Base-by-base conservation (phyloP, 2,888 invertebrate species). In the Arrhopalites spinosus region DNA sequence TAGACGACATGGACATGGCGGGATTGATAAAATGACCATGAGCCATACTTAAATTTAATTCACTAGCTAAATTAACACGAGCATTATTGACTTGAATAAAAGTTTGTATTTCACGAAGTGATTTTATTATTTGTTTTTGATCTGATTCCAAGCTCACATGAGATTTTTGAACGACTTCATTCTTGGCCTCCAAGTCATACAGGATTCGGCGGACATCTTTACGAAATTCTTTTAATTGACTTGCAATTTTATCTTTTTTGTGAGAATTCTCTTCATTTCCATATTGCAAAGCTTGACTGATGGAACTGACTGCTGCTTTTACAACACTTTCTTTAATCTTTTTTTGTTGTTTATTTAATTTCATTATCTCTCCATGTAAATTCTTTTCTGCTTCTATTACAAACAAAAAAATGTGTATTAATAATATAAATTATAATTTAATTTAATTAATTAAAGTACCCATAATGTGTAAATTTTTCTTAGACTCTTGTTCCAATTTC, bases 211-310 rank as follows among this genome's bases (percentile, higher is more conserved):
- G 77, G 1, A 82, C 59, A 29, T 82, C 81, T 67, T 78, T 78
- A n/a, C 80, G 69, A 74, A 82, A 79, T 59, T 81, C 80, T 67
- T 80, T 81, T 2, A 81, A 63, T 43, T 80, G 78, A 17, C 67
- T 59, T 5, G 73, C 27, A 11, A 78, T 72, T 75, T 78, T 78
- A 15, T 81, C 81, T 27, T 78, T 77, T 45, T 77, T 78, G 15
- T 77, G 59, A 13, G 64, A 43, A 15, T 77, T 78, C 45, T 80
- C 78, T 8, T 77, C 78, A n/a, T 73, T 63, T 25, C 29, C 67
- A 5, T 25, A 64, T 56, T 81, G 76, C 50, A 82, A 11, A 0
- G 79, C 70, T 27, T 78, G 77, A 15, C 74, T 73, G 1, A 80
- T 73, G 1, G 81, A 68, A n/a, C 70, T 73, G 8, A 80, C 50